Conservation (phyloP, 2,797 vertebrate genomes). For the Petrocephalus schoutedeni region DNA sequence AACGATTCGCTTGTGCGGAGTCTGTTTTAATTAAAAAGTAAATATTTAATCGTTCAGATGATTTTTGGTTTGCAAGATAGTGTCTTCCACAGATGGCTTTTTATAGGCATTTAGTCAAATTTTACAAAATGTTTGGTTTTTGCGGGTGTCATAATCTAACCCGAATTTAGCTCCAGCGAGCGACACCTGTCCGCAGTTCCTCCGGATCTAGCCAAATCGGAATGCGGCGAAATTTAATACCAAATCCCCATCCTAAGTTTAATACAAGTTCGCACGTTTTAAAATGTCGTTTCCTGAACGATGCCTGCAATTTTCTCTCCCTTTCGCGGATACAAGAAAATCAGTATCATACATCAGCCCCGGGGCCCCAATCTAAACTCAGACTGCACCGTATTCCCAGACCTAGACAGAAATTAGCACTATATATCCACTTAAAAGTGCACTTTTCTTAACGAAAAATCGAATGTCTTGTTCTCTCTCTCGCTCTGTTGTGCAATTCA, state of each 20-base stretch:
- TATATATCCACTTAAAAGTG: background rate
- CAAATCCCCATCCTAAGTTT: background rate
- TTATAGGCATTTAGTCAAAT: background rate
- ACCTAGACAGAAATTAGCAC: background rate
- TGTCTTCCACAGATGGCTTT: background rate
- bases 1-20: background rate
- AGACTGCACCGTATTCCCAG: background rate
- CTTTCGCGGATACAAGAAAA: background rate
- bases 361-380: background rate
- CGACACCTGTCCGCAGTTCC: background rate
- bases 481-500: background rate
- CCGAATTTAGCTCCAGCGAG: background rate
- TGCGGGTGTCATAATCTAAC: background rate
- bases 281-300: background rate
- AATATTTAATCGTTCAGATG: background rate
- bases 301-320: background rate
- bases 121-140: background rate
- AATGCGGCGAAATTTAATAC: background rate
- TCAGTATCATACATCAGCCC: constrained; percentile 9
- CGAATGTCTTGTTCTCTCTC: background rate
- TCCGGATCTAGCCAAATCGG: background rate
- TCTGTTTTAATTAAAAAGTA: background rate
- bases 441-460: background rate
- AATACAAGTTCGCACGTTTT: constrained; percentile 5
- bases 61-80: background rate